Evolutionary conservation across 2,113 vertebrate species (phyloP).

Genomic region (Meleagris gallopavo): DNA sequence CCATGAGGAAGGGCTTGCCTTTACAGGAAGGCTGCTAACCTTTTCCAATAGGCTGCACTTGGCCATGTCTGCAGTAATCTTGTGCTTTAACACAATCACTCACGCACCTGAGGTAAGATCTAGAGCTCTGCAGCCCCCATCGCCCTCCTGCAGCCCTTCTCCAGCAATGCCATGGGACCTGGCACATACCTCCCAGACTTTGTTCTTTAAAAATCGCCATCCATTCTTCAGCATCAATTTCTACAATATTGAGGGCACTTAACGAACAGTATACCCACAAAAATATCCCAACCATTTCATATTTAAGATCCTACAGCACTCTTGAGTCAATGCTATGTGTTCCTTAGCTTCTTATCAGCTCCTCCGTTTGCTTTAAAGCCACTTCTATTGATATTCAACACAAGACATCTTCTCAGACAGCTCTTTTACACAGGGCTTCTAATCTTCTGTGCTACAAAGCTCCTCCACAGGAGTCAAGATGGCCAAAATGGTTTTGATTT

Average conservation of each 20-base stretch:
- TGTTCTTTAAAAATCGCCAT: background rate
- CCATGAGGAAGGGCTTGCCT: fast-evolving
- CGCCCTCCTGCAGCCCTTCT: background rate
- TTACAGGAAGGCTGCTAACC: background rate
- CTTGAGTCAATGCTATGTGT: background rate
- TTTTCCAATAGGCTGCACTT: background rate
- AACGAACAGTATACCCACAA: background rate
- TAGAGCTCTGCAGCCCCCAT: background rate
- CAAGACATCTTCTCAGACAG: background rate
- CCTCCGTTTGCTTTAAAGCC: conserved; percentile 1
- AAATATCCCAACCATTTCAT: conserved; percentile 37
- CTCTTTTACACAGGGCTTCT: background rate
- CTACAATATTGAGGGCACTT: background rate
- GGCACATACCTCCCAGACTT: fast-evolving
- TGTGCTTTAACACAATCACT: background rate
- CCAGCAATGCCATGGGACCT: fast-evolving
- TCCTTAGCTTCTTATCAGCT: conserved; percentile 8
- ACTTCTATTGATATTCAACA: background rate
- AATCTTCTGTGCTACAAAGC: background rate
- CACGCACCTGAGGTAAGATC: background rate
- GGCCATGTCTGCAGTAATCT: background rate
- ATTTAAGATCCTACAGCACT: background rate
- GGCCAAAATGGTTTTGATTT: background rate
- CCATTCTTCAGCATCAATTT: background rate
- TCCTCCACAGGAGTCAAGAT: background rate